Percentiles rank a stretch among this genome's conserved stretches.
phyloP scores from a whole-genome alignment of 2,797 vertebrate genomes.

The Strix occidentalis region DNA sequence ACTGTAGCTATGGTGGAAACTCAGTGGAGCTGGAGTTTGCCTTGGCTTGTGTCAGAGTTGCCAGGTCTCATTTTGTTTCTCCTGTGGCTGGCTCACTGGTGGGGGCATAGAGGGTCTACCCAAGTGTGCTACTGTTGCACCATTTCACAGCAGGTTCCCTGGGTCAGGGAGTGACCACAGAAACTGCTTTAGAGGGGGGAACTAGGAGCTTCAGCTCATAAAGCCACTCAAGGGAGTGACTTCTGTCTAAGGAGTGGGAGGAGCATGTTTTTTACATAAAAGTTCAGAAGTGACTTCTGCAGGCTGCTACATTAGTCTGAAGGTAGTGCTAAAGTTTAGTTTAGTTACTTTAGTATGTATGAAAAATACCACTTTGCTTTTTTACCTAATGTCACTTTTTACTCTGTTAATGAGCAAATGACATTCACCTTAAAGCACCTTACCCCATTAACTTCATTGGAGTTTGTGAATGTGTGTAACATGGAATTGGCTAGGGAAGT shows the following conservation, averaged over 20 bases:
- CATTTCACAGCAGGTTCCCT: neutral
- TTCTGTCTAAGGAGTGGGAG: neutral
- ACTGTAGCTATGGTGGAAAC: neutral
- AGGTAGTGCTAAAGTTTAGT: neutral
- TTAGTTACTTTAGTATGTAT: neutral
- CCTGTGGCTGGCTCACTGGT: neutral
- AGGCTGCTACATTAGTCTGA: neutral
- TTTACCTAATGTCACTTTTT: neutral
- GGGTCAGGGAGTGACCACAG: neutral
- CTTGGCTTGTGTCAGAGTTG: neutral
- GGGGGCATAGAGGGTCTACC: too few relatives aligned
- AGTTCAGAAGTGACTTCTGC: neutral
- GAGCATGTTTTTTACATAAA: neutral
- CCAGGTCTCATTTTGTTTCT: neutral
- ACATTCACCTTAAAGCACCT: neutral
- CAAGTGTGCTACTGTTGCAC: neutral
- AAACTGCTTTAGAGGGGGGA: accelerated
- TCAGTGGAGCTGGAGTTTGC: neutral
- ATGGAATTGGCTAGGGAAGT: neutral
- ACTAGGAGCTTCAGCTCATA: neutral
- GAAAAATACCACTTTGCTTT: neutral
- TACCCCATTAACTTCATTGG: accelerated
- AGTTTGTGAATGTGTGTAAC: neutral
- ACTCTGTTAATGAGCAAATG: neutral
- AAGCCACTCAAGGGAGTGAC: neutral